Evolutionary conservation across 2,113 vertebrate species (phyloP), one percentile per base, ranked within the genome.

Genomic region (Nestor notabilis): DNA sequence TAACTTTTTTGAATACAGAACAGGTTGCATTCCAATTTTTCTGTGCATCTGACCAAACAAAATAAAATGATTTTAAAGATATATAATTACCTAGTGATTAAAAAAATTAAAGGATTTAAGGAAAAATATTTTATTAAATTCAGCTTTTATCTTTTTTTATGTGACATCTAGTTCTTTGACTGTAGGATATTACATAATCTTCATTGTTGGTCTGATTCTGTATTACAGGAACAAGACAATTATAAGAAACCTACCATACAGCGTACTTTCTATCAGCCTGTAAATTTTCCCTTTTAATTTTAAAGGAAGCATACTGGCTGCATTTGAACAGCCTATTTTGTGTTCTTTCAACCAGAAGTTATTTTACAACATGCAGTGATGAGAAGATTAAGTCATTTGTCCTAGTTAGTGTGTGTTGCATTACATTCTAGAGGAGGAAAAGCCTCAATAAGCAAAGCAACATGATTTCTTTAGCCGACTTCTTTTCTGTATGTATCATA

Each of bases 351-450:
- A 17, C n/a, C 71, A 70, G 70, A 70, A 58, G 19, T 74, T 81
- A 83, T 91, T 79, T 89, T 76, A 83, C 35, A 87, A 33, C 55
- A 41, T 68, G 27, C 60, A 33, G 43, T 28, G 41, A 50, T 70
- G 61, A 84, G 50, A 89, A 93, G 49, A 70, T 91, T 83, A 95
- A 89, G 52, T 80, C 14, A 89, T 93, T 91, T 80, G 33, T 74
- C 75, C 78, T 70, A 63, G 41, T 74, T 88, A 77, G 41, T 50
- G 15, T 37, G 63, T 53, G 19, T 31, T 90, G 31, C 44, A 70
- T 29, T 41, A 17, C 13, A 8, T 77, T 72, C 31, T 47, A 72
- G 13, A 11, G 35, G 4, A 96, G n/a, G 47, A 60, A 91, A 91
- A 72, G 69, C 24, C 44, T 79, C 0, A 0, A 27, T 28, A 88